Evolutionary conservation across 1,140 invertebrate species (phyloP).

Genomic region (Conus betulinus): DNA sequence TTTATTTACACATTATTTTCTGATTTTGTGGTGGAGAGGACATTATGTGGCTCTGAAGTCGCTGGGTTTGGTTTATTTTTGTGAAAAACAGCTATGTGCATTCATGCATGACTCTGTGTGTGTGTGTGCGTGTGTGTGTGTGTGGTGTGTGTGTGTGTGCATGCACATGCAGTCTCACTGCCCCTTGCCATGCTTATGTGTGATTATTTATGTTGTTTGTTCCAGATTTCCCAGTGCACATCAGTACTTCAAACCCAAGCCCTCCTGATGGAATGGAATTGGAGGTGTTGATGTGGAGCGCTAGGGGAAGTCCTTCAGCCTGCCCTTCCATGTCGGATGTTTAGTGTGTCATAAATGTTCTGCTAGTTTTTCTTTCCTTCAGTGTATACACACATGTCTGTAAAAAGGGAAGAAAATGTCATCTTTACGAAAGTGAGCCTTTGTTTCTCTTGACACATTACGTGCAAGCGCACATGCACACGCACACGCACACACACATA

Average conservation of each 20-base stretch:
- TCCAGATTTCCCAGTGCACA: conserved; percentile 35
- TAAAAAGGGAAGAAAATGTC: neutral
- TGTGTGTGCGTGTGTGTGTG: too few relatives aligned
- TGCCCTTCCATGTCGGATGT: neutral
- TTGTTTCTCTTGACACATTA: neutral
- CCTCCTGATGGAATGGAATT: conserved; percentile 15
- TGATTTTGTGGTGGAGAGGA: neutral
- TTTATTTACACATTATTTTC: too few relatives aligned
- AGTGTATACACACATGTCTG: neutral
- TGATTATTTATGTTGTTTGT: neutral
- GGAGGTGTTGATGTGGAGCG: conserved; percentile 41
- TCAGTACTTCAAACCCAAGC: conserved; percentile 33
- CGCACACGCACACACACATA: neutral
- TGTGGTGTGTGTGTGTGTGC: too few relatives aligned
- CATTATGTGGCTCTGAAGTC: neutral
- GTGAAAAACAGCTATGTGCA: too few relatives aligned
- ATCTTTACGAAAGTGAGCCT: neutral
- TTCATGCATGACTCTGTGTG: too few relatives aligned
- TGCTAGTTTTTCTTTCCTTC: neutral
- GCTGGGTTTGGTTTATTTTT: neutral
- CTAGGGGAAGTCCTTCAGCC: conserved; percentile 48
- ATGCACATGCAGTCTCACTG: too few relatives aligned
- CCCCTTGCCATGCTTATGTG: neutral
- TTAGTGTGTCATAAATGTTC: neutral
- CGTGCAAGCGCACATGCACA: neutral